A percentile compares a stretch with the other conserved stretches of the same genome.
Conservation (phyloP, 2,113 vertebrate species). For the Hydrochoerus hydrochaeris region DNA sequence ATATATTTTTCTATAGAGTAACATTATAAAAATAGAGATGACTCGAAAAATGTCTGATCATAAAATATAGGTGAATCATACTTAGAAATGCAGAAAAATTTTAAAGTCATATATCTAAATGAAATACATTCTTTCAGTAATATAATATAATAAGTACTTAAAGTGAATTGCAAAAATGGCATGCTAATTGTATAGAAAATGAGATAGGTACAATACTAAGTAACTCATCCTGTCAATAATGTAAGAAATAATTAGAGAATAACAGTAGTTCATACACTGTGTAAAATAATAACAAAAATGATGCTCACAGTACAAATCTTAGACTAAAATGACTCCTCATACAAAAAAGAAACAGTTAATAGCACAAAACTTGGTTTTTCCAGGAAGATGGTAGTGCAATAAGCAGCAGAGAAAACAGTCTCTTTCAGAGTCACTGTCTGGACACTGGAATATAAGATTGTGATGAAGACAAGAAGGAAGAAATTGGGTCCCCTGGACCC, state of each 20-base stretch:
- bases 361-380: not conserved
- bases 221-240: not conserved
- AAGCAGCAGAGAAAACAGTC: too few relatives aligned
- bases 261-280: not conserved
- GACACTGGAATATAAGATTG: too few relatives aligned
- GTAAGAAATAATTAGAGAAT: not conserved
- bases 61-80: slow-evolving; percentile 10
- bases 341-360: not conserved
- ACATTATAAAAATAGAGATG: slow-evolving; percentile 8
- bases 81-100: not conserved
- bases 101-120: not conserved
- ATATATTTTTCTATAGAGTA: slow-evolving; percentile 8
- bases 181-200: not conserved
- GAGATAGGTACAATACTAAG: not conserved
- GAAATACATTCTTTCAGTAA: slow-evolving; percentile 6
- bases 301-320: not conserved
- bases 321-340: not conserved
- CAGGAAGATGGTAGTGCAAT: too few relatives aligned
- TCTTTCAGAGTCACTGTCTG: too few relatives aligned
- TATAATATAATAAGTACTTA: not conserved
- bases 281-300: not conserved
- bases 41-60: not conserved
- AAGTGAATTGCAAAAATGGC: not conserved
- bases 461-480: too few relatives aligned
- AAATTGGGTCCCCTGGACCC: too few relatives aligned